These are phyloP conservation scores for Caloenas nicobarica DNA, from an alignment of 2,113 vertebrate species.

Conservation along the genomic window DNA sequence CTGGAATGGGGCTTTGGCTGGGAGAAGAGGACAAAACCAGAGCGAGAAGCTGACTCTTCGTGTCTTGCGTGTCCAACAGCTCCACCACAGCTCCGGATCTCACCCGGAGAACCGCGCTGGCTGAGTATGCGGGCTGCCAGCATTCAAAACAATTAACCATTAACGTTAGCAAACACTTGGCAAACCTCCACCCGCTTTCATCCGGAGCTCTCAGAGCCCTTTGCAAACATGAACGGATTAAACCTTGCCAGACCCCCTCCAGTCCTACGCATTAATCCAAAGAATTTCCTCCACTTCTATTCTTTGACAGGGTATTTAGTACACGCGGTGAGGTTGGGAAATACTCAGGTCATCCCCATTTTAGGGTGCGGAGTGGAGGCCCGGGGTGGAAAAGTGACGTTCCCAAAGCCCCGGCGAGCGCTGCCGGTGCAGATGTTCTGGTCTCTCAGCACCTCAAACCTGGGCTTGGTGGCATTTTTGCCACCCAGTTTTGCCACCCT, in stretches of 20 bases:
- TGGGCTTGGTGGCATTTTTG: background rate
- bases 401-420: rapidly evolving
- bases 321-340: rapidly evolving
- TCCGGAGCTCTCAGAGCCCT: background rate
- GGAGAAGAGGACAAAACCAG: background rate
- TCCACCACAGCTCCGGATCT: constrained; percentile 37
- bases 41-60: background rate
- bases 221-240: constrained; percentile 14
- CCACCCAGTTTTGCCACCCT: background rate
- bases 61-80: background rate
- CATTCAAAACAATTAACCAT: constrained; percentile 53
- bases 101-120: background rate
- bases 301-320: background rate
- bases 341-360: background rate
- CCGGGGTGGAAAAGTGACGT: background rate
- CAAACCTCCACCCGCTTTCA: constrained; percentile 30
- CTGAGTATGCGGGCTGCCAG: constrained; percentile 20
- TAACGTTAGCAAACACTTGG: constrained; percentile 63
- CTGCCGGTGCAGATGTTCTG: background rate
- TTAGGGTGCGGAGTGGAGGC: background rate
- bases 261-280: background rate
- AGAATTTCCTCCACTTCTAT: background rate
- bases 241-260: constrained; percentile 12
- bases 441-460: background rate
- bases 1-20: constrained; percentile 30